Base-by-base conservation (phyloP, 2,113 vertebrate species). In the Symphodus melops region DNA sequence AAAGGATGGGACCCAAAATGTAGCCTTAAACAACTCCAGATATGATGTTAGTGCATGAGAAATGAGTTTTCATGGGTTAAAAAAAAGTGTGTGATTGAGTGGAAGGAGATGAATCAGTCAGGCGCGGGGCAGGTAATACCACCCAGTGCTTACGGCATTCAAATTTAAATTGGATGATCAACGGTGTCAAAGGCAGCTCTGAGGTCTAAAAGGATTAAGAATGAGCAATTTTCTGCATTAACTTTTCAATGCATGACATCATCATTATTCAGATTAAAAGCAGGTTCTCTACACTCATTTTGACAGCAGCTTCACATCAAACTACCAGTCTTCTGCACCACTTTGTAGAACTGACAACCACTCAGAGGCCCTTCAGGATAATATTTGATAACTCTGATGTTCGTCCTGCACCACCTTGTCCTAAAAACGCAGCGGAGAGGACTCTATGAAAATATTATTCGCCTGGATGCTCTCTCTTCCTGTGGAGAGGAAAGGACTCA, bases 191-290 rank as follows among this genome's bases (percentile, higher is more conserved):
- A 87, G 60, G 72, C 75, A 78, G 61, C 75, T 79, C 77, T 60
- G 70, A 78, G 72, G 67, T 79, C 76, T 83, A 56, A 88, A 88
- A 84, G 68, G 75, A 87, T 89, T 84, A 85, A 80, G 86, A 83
- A 78, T 76, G 63, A 86, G 73, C 69, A 86, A 86, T 88, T 83
- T 89, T 49, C 81, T 84, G 51, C 69, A 87, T 69, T 63, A 0
- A 41, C 83, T 79, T 84, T 79, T 88, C 79, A 86, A 78, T 77
- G 65, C 81, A 75, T 70, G 72, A 76, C 82, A 79, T 85, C 72
- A 82, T 89, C 82, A 80, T 86, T 84, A 83, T 86, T 91, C 55
- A 85, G 62, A 89, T 78, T 80, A 85, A 86, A 88, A 78, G 75
- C 57, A 73, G 68, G 33, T 46, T 75, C 28, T 57, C 51, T 19